A percentile compares a stretch with the other conserved stretches of the same genome.
Evolutionary conservation across 2,113 vertebrate genomes (phyloP).

Genomic region (Calcarius ornatus): DNA sequence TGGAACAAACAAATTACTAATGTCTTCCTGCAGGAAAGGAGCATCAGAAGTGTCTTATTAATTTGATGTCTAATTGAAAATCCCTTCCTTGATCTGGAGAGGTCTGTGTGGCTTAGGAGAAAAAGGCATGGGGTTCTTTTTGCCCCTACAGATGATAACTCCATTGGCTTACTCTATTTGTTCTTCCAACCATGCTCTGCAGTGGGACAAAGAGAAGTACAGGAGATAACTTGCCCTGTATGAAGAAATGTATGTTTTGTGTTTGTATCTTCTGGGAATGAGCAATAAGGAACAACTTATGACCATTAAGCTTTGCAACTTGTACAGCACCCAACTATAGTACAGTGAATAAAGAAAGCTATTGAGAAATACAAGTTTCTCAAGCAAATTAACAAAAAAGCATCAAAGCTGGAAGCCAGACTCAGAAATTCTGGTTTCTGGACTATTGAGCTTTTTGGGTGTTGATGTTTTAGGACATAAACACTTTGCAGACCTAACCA

Average conservation of each 20-base stretch:
- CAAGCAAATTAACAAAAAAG: neutral
- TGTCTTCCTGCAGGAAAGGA: conserved; percentile 50
- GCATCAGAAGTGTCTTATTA: conserved; percentile 34
- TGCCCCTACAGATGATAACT: neutral
- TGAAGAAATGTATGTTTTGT: neutral
- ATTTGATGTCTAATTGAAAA: conserved; percentile 48
- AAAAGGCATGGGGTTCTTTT: neutral
- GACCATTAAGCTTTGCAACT: neutral
- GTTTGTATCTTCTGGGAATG: neutral
- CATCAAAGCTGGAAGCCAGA: neutral
- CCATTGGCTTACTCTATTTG: neutral
- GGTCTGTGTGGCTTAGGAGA: neutral
- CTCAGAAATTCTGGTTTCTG: neutral
- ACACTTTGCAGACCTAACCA: neutral
- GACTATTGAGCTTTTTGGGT: neutral
- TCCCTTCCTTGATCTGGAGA: neutral
- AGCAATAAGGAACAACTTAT: neutral
- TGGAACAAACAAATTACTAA: conserved; percentile 74
- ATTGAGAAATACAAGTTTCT: neutral
- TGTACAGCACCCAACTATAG: neutral
- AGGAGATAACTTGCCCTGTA: neutral
- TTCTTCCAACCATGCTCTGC: neutral
- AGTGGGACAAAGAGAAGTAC: neutral
- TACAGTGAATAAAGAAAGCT: neutral
- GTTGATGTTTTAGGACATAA: neutral